Evolutionary conservation across 2,113 vertebrate species (phyloP), one percentile per base, ranked within the genome.

Genomic region (Tor tambroides): DNA sequence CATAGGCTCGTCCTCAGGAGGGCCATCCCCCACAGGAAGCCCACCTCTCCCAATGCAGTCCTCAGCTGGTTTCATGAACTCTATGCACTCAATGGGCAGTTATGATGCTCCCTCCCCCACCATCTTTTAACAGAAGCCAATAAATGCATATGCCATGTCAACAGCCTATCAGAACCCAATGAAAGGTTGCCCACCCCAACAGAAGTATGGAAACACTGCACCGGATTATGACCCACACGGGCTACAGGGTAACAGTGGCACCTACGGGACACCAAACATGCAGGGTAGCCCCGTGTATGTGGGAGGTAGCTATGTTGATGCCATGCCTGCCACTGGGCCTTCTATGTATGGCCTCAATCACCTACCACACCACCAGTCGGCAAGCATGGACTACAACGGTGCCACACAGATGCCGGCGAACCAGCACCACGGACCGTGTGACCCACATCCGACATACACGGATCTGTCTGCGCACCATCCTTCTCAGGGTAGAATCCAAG

Each of bases 401-500:
- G 95, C 94, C 5, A 94, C 96, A 43, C 90, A 95, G 90, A 97
- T 96, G 96, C 94, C 96, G n/a, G 89, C 95, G 59, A 92, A 92
- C 93, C 98, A 98, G 95, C 97, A 97, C 92, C 98, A 99, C 8
- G 97, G 96, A 94, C 96, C 97, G 81, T 98, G 98, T 56, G 97
- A 98, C 90, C 92, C 95, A 83, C 97, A 98, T 89, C 94, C 96
- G 5, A 95, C 97, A 26, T 99, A 99, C 95, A 95, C 97, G 90
- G 98, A 99, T 95, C 97, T 99, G 94, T 96, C 97, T 86, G 93
- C 96, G 83, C 98, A 98, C 94, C 98, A 99, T 87, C 95, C 96
- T 94, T 95, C 97, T 98, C 98, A 98, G 97, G 98, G 98, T 96
- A 97, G 98, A 96, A 98, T 99, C 95, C 98, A 99, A 95, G 98